Conservation (phyloP, 2,888 invertebrate genomes). For the Ephialtes manifestator region DNA sequence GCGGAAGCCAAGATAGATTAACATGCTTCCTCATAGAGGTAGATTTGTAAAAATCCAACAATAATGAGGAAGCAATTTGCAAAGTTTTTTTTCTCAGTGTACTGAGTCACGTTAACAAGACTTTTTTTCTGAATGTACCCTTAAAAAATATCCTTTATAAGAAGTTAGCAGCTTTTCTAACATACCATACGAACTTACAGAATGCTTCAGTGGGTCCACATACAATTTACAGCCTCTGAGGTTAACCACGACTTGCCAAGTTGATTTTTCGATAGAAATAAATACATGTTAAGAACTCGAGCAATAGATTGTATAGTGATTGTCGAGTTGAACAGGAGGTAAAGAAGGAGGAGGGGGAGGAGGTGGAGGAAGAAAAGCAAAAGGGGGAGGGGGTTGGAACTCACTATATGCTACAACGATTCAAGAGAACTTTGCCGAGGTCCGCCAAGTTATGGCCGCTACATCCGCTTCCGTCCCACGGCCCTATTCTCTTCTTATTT, state of each 20-base stretch:
- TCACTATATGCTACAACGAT: constrained; percentile 52
- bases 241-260: not conserved
- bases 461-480: constrained; percentile 86
- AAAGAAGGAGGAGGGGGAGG: constrained; percentile 4
- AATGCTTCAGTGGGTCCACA: not conserved
- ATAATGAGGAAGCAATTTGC: no score
- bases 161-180: constrained; percentile 29
- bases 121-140: no score
- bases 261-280: constrained; percentile 7
- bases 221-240: not conserved
- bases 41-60: no score
- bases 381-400: not conserved
- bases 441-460: constrained; percentile 80
- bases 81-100: no score
- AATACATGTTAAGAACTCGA: constrained; percentile 24
- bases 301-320: constrained; percentile 37
- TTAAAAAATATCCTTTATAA: constrained; percentile 34
- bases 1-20: no score
- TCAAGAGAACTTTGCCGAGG: constrained; percentile 68
- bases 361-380: constrained; percentile 71
- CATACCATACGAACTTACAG: constrained; percentile 25
- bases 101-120: no score
- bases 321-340: constrained; percentile 7
- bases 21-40: no score
- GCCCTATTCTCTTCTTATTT: constrained; percentile 78